Evolutionary conservation across 2,797 vertebrate species (phyloP).

Genomic region (Sebastes itinus): DNA sequence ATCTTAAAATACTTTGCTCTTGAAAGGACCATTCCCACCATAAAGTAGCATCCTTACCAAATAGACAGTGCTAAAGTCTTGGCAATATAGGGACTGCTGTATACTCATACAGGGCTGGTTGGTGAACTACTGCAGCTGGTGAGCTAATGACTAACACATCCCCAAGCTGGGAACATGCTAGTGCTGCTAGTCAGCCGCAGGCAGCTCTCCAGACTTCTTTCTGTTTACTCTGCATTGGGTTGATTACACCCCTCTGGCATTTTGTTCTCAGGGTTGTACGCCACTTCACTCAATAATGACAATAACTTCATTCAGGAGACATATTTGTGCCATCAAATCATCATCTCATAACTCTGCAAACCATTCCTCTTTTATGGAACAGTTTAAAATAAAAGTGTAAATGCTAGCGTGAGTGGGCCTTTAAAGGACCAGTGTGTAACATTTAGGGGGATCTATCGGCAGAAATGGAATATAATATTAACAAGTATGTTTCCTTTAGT

Average conservation of each 20-base stretch:
- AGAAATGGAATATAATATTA: too few species aligned
- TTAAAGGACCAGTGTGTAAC: too few species aligned
- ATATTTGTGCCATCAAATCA: neutral
- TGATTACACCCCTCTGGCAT: neutral
- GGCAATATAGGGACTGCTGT: neutral
- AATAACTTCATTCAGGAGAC: neutral
- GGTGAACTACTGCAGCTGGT: neutral
- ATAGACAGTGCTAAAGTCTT: neutral
- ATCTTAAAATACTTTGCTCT: neutral
- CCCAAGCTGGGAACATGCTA: neutral
- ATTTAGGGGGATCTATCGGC: too few species aligned
- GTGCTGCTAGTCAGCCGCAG: neutral
- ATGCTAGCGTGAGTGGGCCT: neutral
- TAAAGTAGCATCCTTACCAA: neutral
- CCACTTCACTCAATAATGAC: neutral
- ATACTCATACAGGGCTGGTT: neutral
- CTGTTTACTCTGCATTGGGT: neutral
- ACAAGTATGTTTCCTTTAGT: too few species aligned
- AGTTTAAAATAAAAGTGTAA: neutral
- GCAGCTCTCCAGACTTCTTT: neutral
- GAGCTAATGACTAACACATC: neutral
- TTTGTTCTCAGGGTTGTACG: neutral
- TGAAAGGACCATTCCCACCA: neutral
- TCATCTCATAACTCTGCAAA: neutral
- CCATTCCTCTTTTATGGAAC: neutral